A percentile compares a stretch with the other conserved stretches of the same genome.
phyloP scores from a whole-genome alignment of 2,888 invertebrate genomes.

The Athalia circularis region DNA sequence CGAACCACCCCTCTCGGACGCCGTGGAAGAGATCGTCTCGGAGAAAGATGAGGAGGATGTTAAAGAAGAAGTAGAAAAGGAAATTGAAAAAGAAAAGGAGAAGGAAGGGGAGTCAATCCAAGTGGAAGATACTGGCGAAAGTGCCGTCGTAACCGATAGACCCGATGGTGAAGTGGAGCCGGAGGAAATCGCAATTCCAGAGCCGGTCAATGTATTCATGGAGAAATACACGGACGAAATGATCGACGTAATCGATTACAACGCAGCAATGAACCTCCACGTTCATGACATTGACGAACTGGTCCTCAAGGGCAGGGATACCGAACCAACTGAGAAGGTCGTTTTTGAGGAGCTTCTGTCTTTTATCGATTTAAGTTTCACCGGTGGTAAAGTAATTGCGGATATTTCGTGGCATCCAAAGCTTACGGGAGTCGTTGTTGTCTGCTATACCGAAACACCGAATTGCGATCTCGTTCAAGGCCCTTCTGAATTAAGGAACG shows the following conservation, averaged over 20 bases:
- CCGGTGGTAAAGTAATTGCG: conserved; percentile 61
- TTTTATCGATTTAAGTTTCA: conserved; percentile 61
- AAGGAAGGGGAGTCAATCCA: conserved; percentile 45
- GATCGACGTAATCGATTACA: conserved; percentile 62
- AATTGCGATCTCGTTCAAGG: conserved; percentile 34
- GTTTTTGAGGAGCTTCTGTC: conserved; percentile 61
- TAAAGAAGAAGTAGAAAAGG: conserved; percentile 44
- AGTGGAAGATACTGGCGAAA: conserved; percentile 49
- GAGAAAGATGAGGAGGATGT: conserved; percentile 35
- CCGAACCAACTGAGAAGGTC: conserved; percentile 10
- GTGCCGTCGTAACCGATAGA: conserved; percentile 9
- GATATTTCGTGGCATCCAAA: conserved; percentile 66
- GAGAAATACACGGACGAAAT: conserved; percentile 53
- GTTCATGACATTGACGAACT: conserved; percentile 63
- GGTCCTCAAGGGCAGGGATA: conserved; percentile 36
- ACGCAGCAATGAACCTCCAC: conserved; percentile 65
- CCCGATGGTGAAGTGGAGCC: conserved; percentile 24
- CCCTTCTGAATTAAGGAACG: conserved; percentile 6
- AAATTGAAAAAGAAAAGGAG: conserved; percentile 39
- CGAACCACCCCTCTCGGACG: conserved; percentile 47
- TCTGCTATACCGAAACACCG: conserved; percentile 57
- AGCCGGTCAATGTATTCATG: conserved; percentile 53
- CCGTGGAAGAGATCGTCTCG: conserved; percentile 8
- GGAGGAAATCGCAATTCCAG: conserved; percentile 26
- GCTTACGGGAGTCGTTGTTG: conserved; percentile 56